These are phyloP conservation scores for Drosophila nr. medialis DNA, from an alignment of 2,888 invertebrate genomes.

Conservation along the genomic window DNA sequence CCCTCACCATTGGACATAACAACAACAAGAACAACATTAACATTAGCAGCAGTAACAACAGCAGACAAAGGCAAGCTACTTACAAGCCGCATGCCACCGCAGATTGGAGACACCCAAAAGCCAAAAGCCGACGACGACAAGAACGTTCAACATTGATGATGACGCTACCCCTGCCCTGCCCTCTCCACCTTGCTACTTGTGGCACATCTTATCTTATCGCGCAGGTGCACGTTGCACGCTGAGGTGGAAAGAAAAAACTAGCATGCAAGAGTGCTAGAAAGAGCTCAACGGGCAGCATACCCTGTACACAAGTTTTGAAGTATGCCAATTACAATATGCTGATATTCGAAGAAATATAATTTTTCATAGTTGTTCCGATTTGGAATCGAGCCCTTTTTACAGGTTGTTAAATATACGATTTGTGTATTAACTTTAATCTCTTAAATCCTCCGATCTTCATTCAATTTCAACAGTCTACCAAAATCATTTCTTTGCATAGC, in stretches of 20 bases:
- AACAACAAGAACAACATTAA: constrained; percentile 55
- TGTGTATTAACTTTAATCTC: neutral
- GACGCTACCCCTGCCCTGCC: constrained; percentile 14
- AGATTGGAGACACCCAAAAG: constrained; percentile 56
- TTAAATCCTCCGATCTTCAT: neutral
- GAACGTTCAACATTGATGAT: constrained; percentile 27
- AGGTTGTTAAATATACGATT: neutral
- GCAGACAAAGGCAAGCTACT: constrained; percentile 68
- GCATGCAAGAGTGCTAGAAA: neutral
- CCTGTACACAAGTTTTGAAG: neutral
- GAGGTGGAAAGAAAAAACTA: constrained; percentile 15
- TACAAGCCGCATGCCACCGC: constrained; percentile 75
- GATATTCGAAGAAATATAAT: neutral
- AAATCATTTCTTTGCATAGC: neutral
- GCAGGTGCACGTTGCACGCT: constrained; percentile 73
- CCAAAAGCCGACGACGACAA: constrained; percentile 44
- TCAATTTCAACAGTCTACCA: neutral
- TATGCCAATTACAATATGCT: neutral
- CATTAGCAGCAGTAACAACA: constrained; percentile 55
- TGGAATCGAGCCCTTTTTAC: neutral
- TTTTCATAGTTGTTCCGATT: neutral
- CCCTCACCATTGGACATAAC: neutral
- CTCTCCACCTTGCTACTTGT: constrained; percentile 9
- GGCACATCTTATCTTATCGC: constrained; percentile 73
- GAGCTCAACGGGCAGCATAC: neutral